Conservation (phyloP, 2,797 vertebrate species). For the Decapterus maruadsi region DNA sequence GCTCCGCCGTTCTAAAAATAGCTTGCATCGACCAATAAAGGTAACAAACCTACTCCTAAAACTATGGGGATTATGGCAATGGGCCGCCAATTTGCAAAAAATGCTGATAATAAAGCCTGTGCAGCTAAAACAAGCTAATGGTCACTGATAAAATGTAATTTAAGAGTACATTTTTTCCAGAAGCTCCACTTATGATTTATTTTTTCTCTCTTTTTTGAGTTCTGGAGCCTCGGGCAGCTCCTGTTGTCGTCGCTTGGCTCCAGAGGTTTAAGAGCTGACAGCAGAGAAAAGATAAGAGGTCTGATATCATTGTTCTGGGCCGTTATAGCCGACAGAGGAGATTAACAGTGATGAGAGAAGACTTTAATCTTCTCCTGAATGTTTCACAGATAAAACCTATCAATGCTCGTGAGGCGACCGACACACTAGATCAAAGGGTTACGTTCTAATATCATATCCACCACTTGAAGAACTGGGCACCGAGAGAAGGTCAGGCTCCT, state of each 20-base stretch:
- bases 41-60: no score
- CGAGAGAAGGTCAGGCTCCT: not conserved
- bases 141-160: not conserved
- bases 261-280: conserved; percentile 30
- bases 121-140: not conserved
- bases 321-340: conserved; percentile 52
- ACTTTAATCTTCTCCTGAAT: conserved; percentile 56
- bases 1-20: no score
- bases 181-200: not conserved
- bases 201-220: no score
- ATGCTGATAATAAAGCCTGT: not conserved
- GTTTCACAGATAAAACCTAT: conserved; percentile 45
- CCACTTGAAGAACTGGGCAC: conserved; percentile 4
- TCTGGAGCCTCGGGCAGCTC: not conserved
- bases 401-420: conserved; percentile 12
- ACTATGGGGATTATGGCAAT: no score
- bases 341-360: conserved; percentile 60
- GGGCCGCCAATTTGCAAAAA: no score
- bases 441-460: conserved; percentile 10
- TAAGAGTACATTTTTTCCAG: not conserved
- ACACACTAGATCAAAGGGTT: conserved; percentile 29
- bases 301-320: conserved; percentile 48
- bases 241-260: not conserved
- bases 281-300: conserved; percentile 37
- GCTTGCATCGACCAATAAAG: no score